Evolutionary conservation across 2,113 vertebrate species (phyloP).

Genomic region (Pangasianodon gigas): DNA sequence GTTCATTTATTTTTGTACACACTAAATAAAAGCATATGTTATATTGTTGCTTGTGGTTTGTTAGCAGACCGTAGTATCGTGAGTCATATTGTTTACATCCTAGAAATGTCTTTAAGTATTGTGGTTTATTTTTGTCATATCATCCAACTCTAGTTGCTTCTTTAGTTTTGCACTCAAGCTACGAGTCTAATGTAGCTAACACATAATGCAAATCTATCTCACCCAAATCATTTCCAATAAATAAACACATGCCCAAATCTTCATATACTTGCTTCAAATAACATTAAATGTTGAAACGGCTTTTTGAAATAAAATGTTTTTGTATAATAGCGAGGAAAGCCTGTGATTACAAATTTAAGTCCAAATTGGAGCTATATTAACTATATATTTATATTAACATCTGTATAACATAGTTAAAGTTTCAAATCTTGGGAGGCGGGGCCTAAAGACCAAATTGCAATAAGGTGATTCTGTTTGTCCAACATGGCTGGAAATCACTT

Average conservation of each 20-base stretch:
- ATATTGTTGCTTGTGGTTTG: background rate
- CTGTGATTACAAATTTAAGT: background rate
- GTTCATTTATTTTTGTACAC: background rate
- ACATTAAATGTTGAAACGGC: background rate
- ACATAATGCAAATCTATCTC: no score
- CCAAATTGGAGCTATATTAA: background rate
- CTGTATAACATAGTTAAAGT: background rate
- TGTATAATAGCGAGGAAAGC: no score
- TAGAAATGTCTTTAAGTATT: background rate
- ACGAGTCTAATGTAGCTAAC: no score
- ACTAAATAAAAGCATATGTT: background rate
- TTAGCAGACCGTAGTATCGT: background rate
- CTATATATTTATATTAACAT: background rate
- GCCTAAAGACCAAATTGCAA: background rate
- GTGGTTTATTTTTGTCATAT: background rate
- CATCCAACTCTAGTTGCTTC: background rate
- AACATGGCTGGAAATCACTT: background rate
- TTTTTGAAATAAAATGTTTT: no score
- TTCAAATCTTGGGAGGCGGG: background rate
- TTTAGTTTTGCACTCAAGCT: background rate
- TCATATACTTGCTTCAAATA: background rate
- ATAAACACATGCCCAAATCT: no score
- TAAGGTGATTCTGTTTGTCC: background rate
- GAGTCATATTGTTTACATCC: background rate
- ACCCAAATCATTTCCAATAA: no score